These are phyloP conservation scores for Cheilinus undulatus DNA, from an alignment of 2,113 vertebrate species.

Conservation along the genomic window DNA sequence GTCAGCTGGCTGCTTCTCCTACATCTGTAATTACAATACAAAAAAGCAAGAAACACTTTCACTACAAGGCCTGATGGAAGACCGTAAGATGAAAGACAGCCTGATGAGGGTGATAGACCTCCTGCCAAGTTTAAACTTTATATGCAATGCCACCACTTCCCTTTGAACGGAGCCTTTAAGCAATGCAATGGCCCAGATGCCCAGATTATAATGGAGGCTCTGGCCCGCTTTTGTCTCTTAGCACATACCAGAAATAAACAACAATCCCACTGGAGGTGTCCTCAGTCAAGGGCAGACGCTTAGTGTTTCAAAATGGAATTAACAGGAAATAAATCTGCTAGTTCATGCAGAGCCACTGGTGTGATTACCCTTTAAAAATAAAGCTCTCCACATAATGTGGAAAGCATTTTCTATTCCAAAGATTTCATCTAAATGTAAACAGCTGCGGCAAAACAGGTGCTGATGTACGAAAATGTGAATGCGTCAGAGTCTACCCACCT, in stretches of 20 bases:
- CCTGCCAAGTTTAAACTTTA: slow-evolving; percentile 58
- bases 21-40: slow-evolving; percentile 69
- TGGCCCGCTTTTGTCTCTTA: slow-evolving; percentile 71
- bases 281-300: slow-evolving; percentile 69
- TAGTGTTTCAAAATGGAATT: slow-evolving; percentile 60
- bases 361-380: slow-evolving; percentile 25
- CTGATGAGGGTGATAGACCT: slow-evolving; percentile 33
- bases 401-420: background rate
- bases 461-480: slow-evolving; percentile 9
- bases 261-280: slow-evolving; percentile 68
- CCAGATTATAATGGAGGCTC: slow-evolving; percentile 67
- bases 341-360: slow-evolving; percentile 32
- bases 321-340: slow-evolving; percentile 52
- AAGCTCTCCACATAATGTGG: slow-evolving; percentile 4
- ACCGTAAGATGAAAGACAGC: slow-evolving; percentile 53
- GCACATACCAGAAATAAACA: slow-evolving; percentile 79
- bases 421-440: background rate
- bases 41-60: slow-evolving; percentile 63
- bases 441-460: background rate
- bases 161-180: slow-evolving; percentile 66
- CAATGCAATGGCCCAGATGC: slow-evolving; percentile 71
- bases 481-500: slow-evolving; percentile 76
- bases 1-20: slow-evolving; percentile 67
- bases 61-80: slow-evolving; percentile 30
- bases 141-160: slow-evolving; percentile 45